phyloP scores from a whole-genome alignment of 2,113 vertebrate genomes.

The Sakesphorus luctuosus region DNA sequence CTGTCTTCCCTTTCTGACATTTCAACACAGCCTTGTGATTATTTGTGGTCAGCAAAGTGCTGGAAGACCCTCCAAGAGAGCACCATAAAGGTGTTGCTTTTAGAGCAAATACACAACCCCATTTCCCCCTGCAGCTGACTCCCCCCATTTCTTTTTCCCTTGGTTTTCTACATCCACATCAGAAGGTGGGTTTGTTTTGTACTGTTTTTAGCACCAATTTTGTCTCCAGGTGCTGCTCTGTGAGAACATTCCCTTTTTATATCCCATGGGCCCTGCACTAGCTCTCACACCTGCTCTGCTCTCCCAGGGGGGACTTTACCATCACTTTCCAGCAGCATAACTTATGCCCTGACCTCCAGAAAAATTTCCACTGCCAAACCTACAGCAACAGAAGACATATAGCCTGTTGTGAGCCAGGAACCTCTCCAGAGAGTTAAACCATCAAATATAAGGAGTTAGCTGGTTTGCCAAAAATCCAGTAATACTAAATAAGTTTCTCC shows the following conservation, averaged over 20 bases:
- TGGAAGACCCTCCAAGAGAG: neutral
- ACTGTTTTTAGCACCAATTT: neutral
- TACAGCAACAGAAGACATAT: neutral
- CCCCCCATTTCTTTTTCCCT: neutral
- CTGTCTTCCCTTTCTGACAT: neutral
- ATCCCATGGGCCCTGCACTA: neutral
- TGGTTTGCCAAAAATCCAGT: neutral
- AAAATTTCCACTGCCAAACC: neutral
- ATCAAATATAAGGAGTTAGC: neutral
- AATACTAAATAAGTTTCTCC: neutral
- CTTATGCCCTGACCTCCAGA: neutral
- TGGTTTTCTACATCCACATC: neutral
- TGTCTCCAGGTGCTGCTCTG: neutral
- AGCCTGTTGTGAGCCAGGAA: neutral
- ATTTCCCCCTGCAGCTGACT: neutral
- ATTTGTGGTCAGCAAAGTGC: neutral
- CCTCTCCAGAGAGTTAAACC: neutral
- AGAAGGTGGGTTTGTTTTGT: neutral
- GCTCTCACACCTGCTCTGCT: constrained; percentile 14
- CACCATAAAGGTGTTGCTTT: neutral
- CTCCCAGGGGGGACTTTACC: neutral
- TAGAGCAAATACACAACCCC: neutral
- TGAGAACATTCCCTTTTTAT: neutral
- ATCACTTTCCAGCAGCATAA: neutral
- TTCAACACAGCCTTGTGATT: neutral